These are phyloP conservation scores for Phallusia fumigata DNA, from an alignment of 23 tunicate genomes.

Conservation along the genomic window DNA sequence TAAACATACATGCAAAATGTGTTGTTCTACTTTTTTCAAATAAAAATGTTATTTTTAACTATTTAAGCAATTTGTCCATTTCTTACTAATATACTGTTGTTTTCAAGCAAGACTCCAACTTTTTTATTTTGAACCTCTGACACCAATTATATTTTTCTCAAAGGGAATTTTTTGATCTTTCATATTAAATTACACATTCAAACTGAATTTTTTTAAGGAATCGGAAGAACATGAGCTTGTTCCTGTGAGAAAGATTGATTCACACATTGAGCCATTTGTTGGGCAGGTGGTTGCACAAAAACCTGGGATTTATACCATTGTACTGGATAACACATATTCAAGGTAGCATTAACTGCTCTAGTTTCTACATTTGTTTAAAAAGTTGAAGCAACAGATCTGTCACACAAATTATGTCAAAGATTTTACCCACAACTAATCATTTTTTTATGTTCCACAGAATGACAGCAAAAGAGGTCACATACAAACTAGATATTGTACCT, in stretches of 20 bases:
- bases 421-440: neutral
- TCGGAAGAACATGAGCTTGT: conserved; percentile 35
- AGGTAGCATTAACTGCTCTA: conserved; percentile 27
- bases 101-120: no score
- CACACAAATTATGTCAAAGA: no score
- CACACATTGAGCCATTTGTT: conserved; percentile 63
- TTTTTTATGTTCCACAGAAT: conserved; percentile 15
- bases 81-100: no score
- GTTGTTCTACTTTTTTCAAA: no score
- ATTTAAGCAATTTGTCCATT: no score
- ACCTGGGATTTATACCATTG: conserved; percentile 62
- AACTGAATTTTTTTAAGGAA: conserved; percentile 19
- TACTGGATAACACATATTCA: conserved; percentile 75
- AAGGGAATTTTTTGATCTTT: no score
- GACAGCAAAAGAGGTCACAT: conserved; percentile 47
- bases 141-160: no score
- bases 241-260: conserved; percentile 45
- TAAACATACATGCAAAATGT: no score
- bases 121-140: no score
- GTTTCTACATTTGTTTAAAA: neutral
- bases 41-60: no score
- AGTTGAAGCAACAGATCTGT: no score
- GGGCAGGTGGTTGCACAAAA: conserved; percentile 53
- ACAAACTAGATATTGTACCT: conserved; percentile 30
- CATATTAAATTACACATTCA: neutral